Base-by-base conservation (phyloP, 2,888 invertebrate species). In the Polydrusus cervinus region DNA sequence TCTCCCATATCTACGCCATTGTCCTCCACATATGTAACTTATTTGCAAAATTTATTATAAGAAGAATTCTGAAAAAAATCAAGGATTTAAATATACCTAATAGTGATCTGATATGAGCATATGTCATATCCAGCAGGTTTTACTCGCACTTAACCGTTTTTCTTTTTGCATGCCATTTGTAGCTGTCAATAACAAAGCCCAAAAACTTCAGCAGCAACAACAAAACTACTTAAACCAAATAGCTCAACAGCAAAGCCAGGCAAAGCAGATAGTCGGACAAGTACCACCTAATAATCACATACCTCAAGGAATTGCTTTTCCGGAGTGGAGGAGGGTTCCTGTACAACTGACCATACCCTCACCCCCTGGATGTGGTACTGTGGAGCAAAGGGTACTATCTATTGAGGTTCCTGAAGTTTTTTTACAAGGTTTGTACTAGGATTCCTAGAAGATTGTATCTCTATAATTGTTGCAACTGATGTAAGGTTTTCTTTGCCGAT, bases 331-430 rank as follows among this genome's bases (percentile, higher is more conserved):
- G 82, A 88, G 90, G 82, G 90, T 90, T 84, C 90, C 90, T 75
- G 90, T 90, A 43, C 90, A 90, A 88, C 92, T 97, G 71, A 96
- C 96, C 1, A 88, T 97, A 82, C 95, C 95, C 3, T 91, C 94
- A 55, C 94, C 93, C 83, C 91, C 93, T 3, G 94, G 93, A 11
- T 72, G 72, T 62, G 90, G 92, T 25, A 91, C 83, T 65, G 83
- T 82, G 38, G 87, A 92, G 79, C 91, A 91, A 20, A 91, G 95
- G 77, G 91, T 94, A 57, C 91, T 96, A 74, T 95, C 95, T 14
- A 95, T 96, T 84, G 95, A 96, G 88, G 96, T 96, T 82, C 96
- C 96, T 75, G 95, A 95, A 47, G 93, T 95, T 11, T 95, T 95
- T 25, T 89, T 96, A 66, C 86, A 87, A 88, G 90, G 77, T 75